Evolutionary conservation across 2,797 vertebrate genomes (phyloP).

Genomic region (Dallia pectoralis): DNA sequence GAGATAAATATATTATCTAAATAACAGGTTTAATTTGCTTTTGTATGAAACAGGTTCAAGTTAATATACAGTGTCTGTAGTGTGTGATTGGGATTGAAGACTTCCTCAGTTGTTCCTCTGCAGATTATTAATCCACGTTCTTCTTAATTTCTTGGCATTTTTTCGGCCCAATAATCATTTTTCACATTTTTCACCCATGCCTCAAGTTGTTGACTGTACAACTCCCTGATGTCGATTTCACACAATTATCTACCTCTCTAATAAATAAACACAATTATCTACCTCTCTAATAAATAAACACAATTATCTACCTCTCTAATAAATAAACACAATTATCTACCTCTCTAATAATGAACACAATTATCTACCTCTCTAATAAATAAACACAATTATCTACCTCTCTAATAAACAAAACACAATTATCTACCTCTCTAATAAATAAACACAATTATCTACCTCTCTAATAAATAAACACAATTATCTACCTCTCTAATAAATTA

Average conservation of each 20-base stretch:
- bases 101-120: conserved; percentile 60
- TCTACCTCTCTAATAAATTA: conserved; percentile 12
- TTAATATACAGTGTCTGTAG: background rate
- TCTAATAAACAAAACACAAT: too few species aligned
- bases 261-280: conserved; percentile 16
- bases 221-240: conserved; percentile 17
- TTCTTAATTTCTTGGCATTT: conserved; percentile 71
- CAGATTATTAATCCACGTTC: conserved; percentile 76
- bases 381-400: conserved; percentile 7
- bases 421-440: too few species aligned
- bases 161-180: conserved; percentile 60
- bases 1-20: too few species aligned
- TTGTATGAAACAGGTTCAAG: too few species aligned
- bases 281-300: conserved; percentile 7
- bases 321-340: conserved; percentile 13
- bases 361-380: too few species aligned
- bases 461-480: conserved; percentile 14
- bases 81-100: conserved; percentile 13
- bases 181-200: conserved; percentile 12
- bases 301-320: conserved; percentile 7
- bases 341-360: background rate
- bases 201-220: conserved; percentile 21
- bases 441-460: conserved; percentile 2
- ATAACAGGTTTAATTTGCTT: too few species aligned
- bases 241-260: too few species aligned